A percentile compares a stretch with the other conserved stretches of the same genome.
Evolutionary conservation across 2,797 vertebrate species (phyloP).

Genomic region (Leptodactylus fallax): DNA sequence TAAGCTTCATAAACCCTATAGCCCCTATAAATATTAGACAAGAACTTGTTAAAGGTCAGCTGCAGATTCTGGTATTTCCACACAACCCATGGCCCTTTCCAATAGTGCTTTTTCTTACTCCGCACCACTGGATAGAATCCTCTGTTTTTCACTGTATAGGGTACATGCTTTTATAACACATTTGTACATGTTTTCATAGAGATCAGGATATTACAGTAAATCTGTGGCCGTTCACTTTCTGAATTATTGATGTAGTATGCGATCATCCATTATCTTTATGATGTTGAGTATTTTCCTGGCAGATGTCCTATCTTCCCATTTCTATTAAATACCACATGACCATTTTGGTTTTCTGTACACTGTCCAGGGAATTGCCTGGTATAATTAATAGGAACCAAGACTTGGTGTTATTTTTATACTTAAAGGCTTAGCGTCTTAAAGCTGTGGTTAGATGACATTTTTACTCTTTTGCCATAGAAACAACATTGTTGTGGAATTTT

Average conservation of each 20-base stretch:
- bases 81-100: too few species aligned
- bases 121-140: too few species aligned
- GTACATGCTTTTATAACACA: not conserved
- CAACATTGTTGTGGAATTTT: not conserved
- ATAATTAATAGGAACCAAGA: not conserved
- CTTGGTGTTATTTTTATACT: not conserved
- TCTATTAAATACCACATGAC: not conserved
- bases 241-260: slow-evolving; percentile 16
- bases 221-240: not conserved
- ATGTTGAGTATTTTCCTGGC: not conserved
- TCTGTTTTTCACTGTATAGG: not conserved
- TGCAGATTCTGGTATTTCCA: too few species aligned
- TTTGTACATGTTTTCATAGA: not conserved
- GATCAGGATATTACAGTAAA: not conserved
- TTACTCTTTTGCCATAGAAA: not conserved
- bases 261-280: slow-evolving; percentile 20
- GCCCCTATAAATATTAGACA: too few species aligned
- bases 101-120: too few species aligned
- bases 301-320: not conserved
- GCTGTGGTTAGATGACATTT: not conserved
- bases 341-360: not conserved
- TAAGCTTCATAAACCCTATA: too few species aligned
- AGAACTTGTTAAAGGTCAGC: too few species aligned
- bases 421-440: not conserved
- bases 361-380: not conserved